These are phyloP conservation scores for Tychaedon coryphoeus DNA, from an alignment of 2,113 vertebrate genomes.

Conservation along the genomic window DNA sequence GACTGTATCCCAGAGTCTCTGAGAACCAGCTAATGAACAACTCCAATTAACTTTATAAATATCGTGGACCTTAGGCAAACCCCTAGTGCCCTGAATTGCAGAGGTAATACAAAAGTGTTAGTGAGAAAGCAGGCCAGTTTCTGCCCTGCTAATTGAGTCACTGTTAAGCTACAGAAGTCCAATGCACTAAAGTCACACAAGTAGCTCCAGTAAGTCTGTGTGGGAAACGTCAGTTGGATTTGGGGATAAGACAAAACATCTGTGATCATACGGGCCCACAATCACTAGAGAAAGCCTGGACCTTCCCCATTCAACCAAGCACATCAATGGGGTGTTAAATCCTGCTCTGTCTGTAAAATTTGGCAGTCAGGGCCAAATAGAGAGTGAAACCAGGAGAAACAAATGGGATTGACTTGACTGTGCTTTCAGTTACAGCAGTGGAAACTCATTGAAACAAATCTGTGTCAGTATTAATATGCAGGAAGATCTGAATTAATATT, in stretches of 20 bases:
- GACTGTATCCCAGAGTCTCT: background rate
- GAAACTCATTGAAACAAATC: constrained; percentile 14
- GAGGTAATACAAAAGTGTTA: background rate
- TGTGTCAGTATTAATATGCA: background rate
- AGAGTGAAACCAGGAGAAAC: constrained; percentile 1
- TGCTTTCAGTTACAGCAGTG: background rate
- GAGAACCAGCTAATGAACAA: constrained; percentile 36
- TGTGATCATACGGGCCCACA: background rate
- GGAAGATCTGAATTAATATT: constrained; percentile 9
- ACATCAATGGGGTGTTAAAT: background rate
- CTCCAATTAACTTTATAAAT: constrained; percentile 40
- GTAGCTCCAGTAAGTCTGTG: background rate
- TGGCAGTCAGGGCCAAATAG: background rate
- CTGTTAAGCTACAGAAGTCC: background rate
- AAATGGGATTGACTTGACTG: background rate
- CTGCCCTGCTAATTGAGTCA: constrained; percentile 17
- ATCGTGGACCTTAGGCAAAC: background rate
- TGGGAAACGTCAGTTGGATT: background rate
- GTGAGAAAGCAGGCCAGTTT: constrained; percentile 2
- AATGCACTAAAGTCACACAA: background rate
- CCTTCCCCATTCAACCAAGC: background rate
- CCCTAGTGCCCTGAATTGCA: constrained; percentile 5
- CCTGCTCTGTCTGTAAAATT: background rate
- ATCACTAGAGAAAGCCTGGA: rapidly evolving
- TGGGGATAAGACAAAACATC: background rate